Percentiles rank a stretch among this genome's conserved stretches.
Conservation (phyloP, 2,888 invertebrate species). For the Calameuta pallipes region DNA sequence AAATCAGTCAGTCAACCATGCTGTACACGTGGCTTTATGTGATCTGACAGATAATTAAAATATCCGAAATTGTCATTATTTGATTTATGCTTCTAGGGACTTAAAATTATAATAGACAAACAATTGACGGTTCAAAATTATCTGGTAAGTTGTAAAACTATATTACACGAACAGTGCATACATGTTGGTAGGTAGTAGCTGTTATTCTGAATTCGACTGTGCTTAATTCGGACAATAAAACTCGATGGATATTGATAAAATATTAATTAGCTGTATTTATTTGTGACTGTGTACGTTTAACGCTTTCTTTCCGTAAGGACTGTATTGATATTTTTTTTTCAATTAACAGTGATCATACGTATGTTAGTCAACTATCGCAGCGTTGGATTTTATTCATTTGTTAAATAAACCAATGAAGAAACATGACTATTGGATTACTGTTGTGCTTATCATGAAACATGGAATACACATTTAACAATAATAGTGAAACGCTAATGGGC, state of each 20-base stretch:
- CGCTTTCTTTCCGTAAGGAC: not conserved
- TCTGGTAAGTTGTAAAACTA: not conserved
- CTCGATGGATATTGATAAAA: not conserved
- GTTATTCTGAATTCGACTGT: too few species aligned
- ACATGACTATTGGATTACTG: not conserved
- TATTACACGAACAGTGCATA: not conserved
- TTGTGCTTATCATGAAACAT: not conserved
- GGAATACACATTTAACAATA: not conserved
- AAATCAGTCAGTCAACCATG: too few species aligned
- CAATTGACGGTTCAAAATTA: not conserved
- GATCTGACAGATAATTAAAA: not conserved
- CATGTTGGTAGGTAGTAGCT: not conserved
- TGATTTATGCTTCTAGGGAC: not conserved
- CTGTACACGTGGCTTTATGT: too few species aligned
- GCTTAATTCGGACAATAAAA: not conserved
- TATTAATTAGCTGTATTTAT: not conserved
- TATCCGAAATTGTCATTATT: not conserved
- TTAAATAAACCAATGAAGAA: not conserved
- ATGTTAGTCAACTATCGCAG: not conserved
- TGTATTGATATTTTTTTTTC: not conserved
- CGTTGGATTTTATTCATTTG: not conserved
- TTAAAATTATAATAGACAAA: not conserved
- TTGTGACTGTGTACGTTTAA: not conserved
- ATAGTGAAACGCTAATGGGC: not conserved
- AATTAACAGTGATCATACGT: not conserved